Percentiles rank a stretch among this genome's conserved stretches.
Conservation (phyloP, 2,888 invertebrate species). For the Chesias legatella region DNA sequence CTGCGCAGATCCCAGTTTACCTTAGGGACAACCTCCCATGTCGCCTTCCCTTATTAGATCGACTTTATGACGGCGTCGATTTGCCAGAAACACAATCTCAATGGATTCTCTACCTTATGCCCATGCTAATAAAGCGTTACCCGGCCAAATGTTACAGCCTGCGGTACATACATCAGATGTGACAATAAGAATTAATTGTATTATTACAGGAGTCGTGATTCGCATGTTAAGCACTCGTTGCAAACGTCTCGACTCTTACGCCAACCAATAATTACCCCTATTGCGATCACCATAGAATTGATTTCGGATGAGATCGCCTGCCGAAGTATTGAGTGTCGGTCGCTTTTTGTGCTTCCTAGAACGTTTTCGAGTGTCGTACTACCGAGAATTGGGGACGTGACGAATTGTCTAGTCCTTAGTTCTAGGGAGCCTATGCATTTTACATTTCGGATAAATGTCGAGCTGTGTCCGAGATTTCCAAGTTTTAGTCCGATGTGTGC, state of each 20-base stretch:
- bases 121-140: conserved; percentile 3
- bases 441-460: conserved; percentile 26
- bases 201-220: conserved; percentile 61
- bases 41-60: conserved; percentile 18
- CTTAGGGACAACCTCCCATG: conserved; percentile 27
- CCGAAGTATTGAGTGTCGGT: conserved; percentile 15
- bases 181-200: conserved; percentile 74
- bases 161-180: conserved; percentile 48
- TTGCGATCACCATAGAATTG: neutral
- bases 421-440: neutral
- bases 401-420: conserved; percentile 13
- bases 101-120: conserved; percentile 11
- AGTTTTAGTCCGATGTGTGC: too few relatives aligned
- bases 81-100: conserved; percentile 13
- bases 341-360: conserved; percentile 29
- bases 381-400: conserved; percentile 13
- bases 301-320: conserved; percentile 36
- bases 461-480: neutral
- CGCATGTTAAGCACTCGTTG: conserved; percentile 42
- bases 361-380: conserved; percentile 20
- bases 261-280: neutral
- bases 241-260: too few relatives aligned
- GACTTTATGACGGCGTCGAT: conserved; percentile 18
- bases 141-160: conserved; percentile 5
- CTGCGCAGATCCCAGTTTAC: conserved; percentile 14